These are phyloP conservation scores for Tor tambroides DNA, from an alignment of 2,113 vertebrate species.

Conservation along the genomic window DNA sequence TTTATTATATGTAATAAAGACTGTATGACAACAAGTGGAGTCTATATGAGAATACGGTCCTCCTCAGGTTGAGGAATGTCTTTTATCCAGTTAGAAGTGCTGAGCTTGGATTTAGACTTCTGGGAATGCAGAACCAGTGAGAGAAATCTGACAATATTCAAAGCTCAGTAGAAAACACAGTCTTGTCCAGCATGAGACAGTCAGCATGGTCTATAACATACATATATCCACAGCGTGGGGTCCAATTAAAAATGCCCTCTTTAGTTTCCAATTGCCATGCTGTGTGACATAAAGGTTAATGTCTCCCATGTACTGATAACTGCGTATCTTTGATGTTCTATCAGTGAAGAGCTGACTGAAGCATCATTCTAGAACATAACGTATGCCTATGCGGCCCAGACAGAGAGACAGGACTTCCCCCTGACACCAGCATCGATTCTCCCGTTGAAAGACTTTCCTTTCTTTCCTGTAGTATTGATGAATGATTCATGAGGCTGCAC, in stretches of 20 bases:
- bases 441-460: slow-evolving; percentile 54
- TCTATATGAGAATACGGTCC: neutral
- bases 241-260: neutral
- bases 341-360: neutral
- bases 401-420: slow-evolving; percentile 46
- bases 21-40: neutral
- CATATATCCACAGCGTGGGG: neutral
- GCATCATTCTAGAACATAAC: neutral
- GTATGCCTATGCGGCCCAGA: neutral
- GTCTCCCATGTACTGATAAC: neutral
- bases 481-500: slow-evolving; percentile 68
- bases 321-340: neutral
- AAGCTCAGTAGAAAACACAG: neutral
- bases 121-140: neutral
- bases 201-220: neutral
- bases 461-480: slow-evolving; percentile 55
- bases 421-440: slow-evolving; percentile 61
- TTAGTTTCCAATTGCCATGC: neutral
- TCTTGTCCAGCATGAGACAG: neutral
- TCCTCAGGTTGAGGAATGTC: neutral
- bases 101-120: neutral
- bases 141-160: neutral
- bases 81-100: neutral
- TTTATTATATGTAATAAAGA: neutral
- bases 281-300: neutral